phyloP scores from a whole-genome alignment of 2,113 vertebrate genomes.

The Accipiter virgatus region DNA sequence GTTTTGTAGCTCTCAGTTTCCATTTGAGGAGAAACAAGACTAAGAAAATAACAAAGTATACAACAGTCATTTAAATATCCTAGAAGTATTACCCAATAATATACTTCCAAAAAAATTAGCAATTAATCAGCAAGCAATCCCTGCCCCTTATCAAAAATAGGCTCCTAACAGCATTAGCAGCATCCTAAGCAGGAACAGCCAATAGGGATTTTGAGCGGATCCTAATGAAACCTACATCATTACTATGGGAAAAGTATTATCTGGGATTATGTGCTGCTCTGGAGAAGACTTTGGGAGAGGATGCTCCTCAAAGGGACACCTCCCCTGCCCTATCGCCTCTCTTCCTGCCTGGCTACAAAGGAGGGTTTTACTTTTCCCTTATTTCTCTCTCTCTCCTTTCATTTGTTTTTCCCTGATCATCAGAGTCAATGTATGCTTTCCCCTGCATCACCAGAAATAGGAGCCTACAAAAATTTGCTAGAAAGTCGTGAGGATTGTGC shows the following conservation, averaged over 20 bases:
- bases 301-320: background rate
- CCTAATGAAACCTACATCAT: background rate
- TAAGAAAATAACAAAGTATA: background rate
- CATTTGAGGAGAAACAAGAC: background rate
- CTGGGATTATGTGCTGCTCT: background rate
- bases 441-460: background rate
- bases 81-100: background rate
- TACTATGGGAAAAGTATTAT: background rate
- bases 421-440: background rate
- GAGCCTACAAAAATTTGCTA: background rate
- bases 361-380: background rate
- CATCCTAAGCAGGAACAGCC: background rate
- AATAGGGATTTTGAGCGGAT: background rate
- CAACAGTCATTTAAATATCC: background rate
- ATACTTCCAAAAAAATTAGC: background rate
- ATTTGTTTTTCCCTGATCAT: background rate
- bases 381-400: background rate
- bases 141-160: background rate
- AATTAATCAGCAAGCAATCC: background rate
- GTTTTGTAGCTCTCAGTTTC: background rate
- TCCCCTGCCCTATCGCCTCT: background rate
- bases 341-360: background rate
- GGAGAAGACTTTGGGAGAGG: background rate
- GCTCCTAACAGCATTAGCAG: background rate
- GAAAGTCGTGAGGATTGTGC: background rate